A percentile compares a stretch with the other conserved stretches of the same genome.
Conservation (phyloP, 1,140 invertebrate species). For the Meteorus sp. region DNA sequence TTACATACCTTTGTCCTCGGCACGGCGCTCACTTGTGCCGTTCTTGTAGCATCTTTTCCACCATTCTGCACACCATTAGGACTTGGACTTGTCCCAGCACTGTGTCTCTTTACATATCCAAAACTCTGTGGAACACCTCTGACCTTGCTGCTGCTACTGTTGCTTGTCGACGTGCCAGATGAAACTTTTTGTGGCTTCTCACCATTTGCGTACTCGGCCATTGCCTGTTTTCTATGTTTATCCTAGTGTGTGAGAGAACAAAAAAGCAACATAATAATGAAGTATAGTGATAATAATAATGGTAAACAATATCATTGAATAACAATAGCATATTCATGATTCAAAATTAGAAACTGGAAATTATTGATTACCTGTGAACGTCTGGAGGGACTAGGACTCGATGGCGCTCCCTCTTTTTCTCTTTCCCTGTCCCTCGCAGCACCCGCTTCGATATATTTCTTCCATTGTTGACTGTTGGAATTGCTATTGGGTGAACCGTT, state of each 20-base stretch:
- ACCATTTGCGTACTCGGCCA: slow-evolving; percentile 53
- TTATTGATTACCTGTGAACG: slow-evolving; percentile 47
- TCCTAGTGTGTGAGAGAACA: slow-evolving; percentile 35
- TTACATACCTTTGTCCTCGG: slow-evolving; percentile 71
- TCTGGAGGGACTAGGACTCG: slow-evolving; percentile 54
- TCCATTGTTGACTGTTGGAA: slow-evolving; percentile 62
- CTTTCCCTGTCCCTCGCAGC: slow-evolving; percentile 50
- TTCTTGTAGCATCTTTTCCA: slow-evolving; percentile 61
- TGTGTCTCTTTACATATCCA: slow-evolving; percentile 79
- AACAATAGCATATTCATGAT: neutral
- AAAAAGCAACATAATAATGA: neutral
- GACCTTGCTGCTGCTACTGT: slow-evolving; percentile 60
- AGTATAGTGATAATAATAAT: too few relatives aligned
- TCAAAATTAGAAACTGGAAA: slow-evolving; percentile 11
- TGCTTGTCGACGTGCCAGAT: slow-evolving; percentile 56
- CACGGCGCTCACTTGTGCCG: slow-evolving; percentile 81
- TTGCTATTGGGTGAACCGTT: slow-evolving; percentile 50
- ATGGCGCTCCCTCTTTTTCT: slow-evolving; percentile 51
- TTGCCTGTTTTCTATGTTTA: slow-evolving; percentile 54
- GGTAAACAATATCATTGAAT: neutral
- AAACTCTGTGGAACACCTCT: slow-evolving; percentile 77
- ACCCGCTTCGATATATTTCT: slow-evolving; percentile 62
- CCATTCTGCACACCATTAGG: slow-evolving; percentile 61
- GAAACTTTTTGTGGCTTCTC: slow-evolving; percentile 55
- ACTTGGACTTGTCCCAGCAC: slow-evolving; percentile 58